Evolutionary conservation across 2,888 invertebrate species (phyloP), one percentile per base, ranked within the genome.

Genomic region (Parascotia fuliginaria): DNA sequence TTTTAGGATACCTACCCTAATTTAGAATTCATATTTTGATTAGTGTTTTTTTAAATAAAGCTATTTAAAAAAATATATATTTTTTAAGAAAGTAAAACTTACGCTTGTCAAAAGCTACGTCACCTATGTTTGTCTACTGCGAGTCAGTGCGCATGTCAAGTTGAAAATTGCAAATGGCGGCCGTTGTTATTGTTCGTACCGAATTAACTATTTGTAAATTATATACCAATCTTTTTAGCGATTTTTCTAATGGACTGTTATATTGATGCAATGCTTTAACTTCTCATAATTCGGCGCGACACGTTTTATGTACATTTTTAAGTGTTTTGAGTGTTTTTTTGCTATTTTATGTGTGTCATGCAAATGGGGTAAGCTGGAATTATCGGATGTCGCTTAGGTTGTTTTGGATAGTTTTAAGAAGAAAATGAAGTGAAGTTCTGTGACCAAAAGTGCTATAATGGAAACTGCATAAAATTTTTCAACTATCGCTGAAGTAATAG

Each of bases 141-240:
- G 84, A 89, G 87, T 80, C 86, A 91, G 85, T 92, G 95, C 95
- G 95, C 95, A 95, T 94, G 94, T 94, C 94, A 94, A 92, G 94
- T 94, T 94, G 94, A 94, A 95, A 95, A 97, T 96, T 97, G 96
- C 97, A 97, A 98, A 98, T 98, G 98, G 98, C 98, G 97, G 96
- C 97, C 95, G 97, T 97, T 98, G 97, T 98, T 98, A 97, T 98
- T 98, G 97, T 98, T 97, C 96, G 96, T 96, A 96, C 96, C 95
- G 96, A 96, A 93, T 93, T 94, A 94, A 93, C 93, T 94, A 94
- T 94, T 94, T 94, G 92, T 93, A 93, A 93, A 92, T 90, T 93
- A 93, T 94, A 94, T 94, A 94, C 93, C 93, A 90, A 93, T 93
- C 93, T 93, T 94, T 94, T 92, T 92, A 92, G 89, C 86, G 90